Evolutionary conservation across 2,113 vertebrate species (phyloP), one percentile per base, ranked within the genome.

Genomic region (Poeciliopsis turrubarensis): DNA sequence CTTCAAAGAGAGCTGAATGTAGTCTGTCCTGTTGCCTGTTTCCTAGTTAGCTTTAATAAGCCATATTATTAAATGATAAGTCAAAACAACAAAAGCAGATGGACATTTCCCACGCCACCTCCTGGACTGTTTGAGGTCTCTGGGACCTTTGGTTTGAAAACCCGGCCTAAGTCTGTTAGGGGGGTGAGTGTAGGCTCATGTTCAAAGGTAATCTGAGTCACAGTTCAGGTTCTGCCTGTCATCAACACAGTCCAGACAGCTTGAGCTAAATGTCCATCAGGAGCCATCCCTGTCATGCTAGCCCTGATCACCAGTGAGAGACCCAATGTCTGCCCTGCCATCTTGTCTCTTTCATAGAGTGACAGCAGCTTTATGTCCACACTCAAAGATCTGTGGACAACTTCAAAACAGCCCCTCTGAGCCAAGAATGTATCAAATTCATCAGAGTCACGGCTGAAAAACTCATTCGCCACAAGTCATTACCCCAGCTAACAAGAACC

Each of bases 171-270:
- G 63, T 44, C 77, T 34, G n/a, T 65, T 77, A 15, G 72, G 68
- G 67, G 73, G 47, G 65, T 47, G 17, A 57, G 37, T 64, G 60
- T 22, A 10, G 75, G 64, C 44, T 87, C 66, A 80, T 89, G 92
- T 95, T 96, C 93, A 96, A 95, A 95, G 93, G 86, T 89, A 89
- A 89, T 79, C 70, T 69, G 65, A 93, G 68, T 79, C 73, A 41
- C 72, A 76, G 85, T 75, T 93, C 84, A 91, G 87, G 81, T 92
- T 83, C 83, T 81, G 34, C 72, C 79, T 89, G 83, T 82, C 87
- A 66, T 83, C 82, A 75, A 76, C 81, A 83, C 57, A 68, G 75
- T 72, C 81, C 82, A 80, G 81, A 70, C 32, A 6, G 70, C 77
- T 79, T 54, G 87, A 78, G 81, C 89, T 86, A 79, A 82, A 88